Evolutionary conservation across 2,113 vertebrate genomes (phyloP).

Genomic region (Rhynchomys soricoides): DNA sequence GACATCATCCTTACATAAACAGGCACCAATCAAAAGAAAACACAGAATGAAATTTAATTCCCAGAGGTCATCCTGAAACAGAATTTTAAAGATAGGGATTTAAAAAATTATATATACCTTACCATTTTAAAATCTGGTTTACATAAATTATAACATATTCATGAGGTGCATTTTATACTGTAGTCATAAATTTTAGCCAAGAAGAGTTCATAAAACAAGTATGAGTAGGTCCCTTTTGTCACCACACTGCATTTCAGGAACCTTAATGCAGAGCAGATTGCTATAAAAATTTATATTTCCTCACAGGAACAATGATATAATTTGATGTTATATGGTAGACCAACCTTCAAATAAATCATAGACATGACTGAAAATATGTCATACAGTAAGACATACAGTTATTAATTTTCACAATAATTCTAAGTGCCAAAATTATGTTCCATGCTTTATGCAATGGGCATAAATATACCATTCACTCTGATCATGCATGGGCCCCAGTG

Average conservation of each 20-base stretch:
- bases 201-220: slow-evolving; percentile 57
- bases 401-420: slow-evolving; percentile 62
- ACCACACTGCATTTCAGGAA: neutral
- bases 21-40: neutral
- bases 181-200: slow-evolving; percentile 47
- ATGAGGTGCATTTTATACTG: neutral
- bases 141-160: neutral
- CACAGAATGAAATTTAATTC: neutral
- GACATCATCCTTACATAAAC: neutral
- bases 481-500: slow-evolving; percentile 2
- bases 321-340: slow-evolving; percentile 62
- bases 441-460: neutral
- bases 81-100: neutral
- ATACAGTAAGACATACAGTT: slow-evolving; percentile 60
- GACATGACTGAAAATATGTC: slow-evolving; percentile 64
- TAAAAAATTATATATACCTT: neutral
- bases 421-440: slow-evolving; percentile 65
- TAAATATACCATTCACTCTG: slow-evolving; percentile 39
- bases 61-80: neutral
- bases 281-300: slow-evolving; percentile 69
- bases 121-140: slow-evolving; percentile 46
- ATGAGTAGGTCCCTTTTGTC: neutral
- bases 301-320: slow-evolving; percentile 59
- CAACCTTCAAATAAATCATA: slow-evolving; percentile 72
- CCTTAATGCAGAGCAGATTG: slow-evolving; percentile 18